These are phyloP conservation scores for Pionites leucogaster DNA, from an alignment of 2,113 vertebrate genomes.

Conservation along the genomic window DNA sequence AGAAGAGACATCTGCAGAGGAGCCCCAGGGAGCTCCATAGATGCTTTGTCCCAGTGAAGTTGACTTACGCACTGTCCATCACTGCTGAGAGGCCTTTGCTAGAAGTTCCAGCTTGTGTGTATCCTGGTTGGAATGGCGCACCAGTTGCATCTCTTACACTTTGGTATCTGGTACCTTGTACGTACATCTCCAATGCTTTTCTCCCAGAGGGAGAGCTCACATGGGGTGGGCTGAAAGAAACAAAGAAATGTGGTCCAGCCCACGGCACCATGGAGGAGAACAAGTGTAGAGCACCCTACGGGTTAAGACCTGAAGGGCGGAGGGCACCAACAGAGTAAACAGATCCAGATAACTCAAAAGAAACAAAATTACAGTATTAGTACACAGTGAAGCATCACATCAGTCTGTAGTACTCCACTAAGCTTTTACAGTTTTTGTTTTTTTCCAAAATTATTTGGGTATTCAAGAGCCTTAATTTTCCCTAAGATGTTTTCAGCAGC, in stretches of 20 bases:
- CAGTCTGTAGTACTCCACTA: not conserved
- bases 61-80: not conserved
- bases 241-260: not conserved
- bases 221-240: not conserved
- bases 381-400: not conserved
- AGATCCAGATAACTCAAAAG: not conserved
- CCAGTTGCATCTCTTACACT: not conserved
- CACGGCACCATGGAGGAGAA: not conserved
- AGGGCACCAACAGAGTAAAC: not conserved
- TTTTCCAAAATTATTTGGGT: not conserved
- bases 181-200: not conserved
- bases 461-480: not conserved
- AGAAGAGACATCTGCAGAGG: not conserved
- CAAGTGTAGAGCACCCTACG: not conserved
- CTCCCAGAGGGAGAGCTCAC: not conserved
- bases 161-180: not conserved
- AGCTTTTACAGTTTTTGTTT: not conserved
- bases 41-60: not conserved
- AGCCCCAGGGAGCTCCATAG: not conserved
- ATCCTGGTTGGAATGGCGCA: not conserved
- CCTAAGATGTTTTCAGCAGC: not conserved
- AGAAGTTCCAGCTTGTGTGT: not conserved
- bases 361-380: not conserved
- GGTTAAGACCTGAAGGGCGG: not conserved
- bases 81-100: not conserved